Evolutionary conservation across 2,797 vertebrate genomes (phyloP).

Genomic region (Argentina silus): DNA sequence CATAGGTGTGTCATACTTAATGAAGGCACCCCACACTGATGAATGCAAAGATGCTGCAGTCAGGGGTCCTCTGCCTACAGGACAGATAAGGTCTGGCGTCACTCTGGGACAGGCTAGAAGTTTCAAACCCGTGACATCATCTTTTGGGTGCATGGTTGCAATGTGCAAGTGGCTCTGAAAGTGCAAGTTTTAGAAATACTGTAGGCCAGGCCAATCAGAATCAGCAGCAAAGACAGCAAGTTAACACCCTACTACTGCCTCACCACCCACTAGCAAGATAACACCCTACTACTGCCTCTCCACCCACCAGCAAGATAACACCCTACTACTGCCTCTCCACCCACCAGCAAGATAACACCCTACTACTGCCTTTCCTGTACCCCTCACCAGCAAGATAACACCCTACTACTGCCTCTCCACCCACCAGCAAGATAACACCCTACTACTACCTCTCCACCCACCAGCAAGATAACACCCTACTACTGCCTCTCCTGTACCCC

Average conservation of each 20-base stretch:
- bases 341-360: background rate
- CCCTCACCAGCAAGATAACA: background rate
- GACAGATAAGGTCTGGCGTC: slow-evolving; percentile 15
- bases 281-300: background rate
- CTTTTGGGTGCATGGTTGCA: too few relatives aligned
- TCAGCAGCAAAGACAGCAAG: background rate
- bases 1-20: slow-evolving; percentile 20
- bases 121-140: too few relatives aligned
- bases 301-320: background rate
- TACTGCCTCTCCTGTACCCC: background rate
- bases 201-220: background rate
- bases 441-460: too few relatives aligned
- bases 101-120: too few relatives aligned
- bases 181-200: too few relatives aligned
- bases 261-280: slow-evolving; percentile 2
- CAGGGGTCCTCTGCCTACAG: slow-evolving; percentile 6
- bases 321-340: background rate
- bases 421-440: background rate
- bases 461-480: background rate
- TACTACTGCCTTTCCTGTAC: too few relatives aligned
- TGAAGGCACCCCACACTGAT: slow-evolving; percentile 19
- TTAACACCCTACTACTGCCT: background rate
- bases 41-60: slow-evolving; percentile 29
- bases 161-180: too few relatives aligned
- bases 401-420: background rate